Evolutionary conservation across 2,888 invertebrate species (phyloP), one percentile per base, ranked within the genome.

Genomic region (Gortyna flavago): DNA sequence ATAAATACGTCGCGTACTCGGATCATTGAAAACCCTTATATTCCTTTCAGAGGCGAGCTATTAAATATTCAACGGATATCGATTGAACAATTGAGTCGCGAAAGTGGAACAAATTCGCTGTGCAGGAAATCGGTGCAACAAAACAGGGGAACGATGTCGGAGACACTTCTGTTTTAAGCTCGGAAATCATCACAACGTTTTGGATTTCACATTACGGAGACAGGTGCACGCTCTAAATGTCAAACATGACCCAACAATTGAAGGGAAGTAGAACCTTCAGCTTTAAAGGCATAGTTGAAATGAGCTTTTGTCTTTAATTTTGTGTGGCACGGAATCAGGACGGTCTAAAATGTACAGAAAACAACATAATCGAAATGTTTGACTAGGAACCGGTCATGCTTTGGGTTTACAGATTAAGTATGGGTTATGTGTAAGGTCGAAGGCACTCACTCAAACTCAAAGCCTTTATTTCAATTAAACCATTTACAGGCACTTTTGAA

Each of bases 211-310:
- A 68, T 32, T 59, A 35, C 69, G 21, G 8, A 59, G 59, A 51
- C 38, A 38, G 9, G n/a, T 29, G 51, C 29, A 64, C 44, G 69
- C 44, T 72, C 69, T 54, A 35, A 80, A 72, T 77, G 29, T 64
- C 38, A 62, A 78, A 29, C 41, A 38, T 80, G 77, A 75, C 75
- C 67, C 18, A 70, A 57, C 72, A 70, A 77, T 48, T 41, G 51
- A 70, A 21, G 16, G 48, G 44, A 62, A 38, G 8, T 44, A 16
- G 9, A 54, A 35, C 29, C 13, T 57, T 44, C 11, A 29, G 61
- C 38, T 57, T 51, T 67, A 62, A 59, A 66, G 61, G 16, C 59
- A 48, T 13, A n/a, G 32, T n/a, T 48, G n/a, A 61, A 32, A 44
- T 21, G 11, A n/a, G 13, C 35, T 70, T 71, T 80, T 74, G 62